phyloP scores from a whole-genome alignment of 2,888 invertebrate genomes.

The Germaria angustata region DNA sequence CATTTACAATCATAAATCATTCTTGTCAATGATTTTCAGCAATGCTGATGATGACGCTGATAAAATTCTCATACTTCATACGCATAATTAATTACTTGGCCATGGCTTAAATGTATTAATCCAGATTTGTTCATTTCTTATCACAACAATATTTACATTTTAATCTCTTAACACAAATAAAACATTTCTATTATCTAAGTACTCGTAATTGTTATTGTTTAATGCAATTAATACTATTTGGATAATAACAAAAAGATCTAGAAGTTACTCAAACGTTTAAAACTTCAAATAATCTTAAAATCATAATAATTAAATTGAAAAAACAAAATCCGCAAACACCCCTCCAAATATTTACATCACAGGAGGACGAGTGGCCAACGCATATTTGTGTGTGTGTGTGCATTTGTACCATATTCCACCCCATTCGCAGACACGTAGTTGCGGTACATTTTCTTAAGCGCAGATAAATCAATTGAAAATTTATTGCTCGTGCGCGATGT shows the following conservation, averaged over 20 bases:
- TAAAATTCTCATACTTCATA: slow-evolving; percentile 6
- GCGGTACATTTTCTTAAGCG: slow-evolving; percentile 37
- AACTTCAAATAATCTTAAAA: slow-evolving; percentile 31
- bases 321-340: slow-evolving; percentile 35
- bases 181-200: slow-evolving; percentile 5
- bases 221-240: slow-evolving; percentile 17
- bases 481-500: slow-evolving; percentile 66
- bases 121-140: slow-evolving; percentile 39
- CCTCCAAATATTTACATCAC: neutral
- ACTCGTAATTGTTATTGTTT: slow-evolving; percentile 17
- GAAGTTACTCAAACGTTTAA: neutral
- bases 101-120: slow-evolving; percentile 30
- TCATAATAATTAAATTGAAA: slow-evolving; percentile 38
- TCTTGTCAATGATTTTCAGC: slow-evolving; percentile 56
- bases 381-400: neutral
- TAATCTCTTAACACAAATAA: slow-evolving; percentile 22
- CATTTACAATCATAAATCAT: slow-evolving; percentile 76
- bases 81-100: slow-evolving; percentile 25
- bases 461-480: slow-evolving; percentile 66
- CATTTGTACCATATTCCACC: neutral
- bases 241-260: neutral
- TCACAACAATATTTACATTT: slow-evolving; percentile 44
- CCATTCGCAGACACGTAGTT: neutral
- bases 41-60: slow-evolving; percentile 64
- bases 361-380: neutral